A percentile compares a stretch with the other conserved stretches of the same genome.
Evolutionary conservation across 2,113 vertebrate genomes (phyloP).

Genomic region (Lipophrys pholis): DNA sequence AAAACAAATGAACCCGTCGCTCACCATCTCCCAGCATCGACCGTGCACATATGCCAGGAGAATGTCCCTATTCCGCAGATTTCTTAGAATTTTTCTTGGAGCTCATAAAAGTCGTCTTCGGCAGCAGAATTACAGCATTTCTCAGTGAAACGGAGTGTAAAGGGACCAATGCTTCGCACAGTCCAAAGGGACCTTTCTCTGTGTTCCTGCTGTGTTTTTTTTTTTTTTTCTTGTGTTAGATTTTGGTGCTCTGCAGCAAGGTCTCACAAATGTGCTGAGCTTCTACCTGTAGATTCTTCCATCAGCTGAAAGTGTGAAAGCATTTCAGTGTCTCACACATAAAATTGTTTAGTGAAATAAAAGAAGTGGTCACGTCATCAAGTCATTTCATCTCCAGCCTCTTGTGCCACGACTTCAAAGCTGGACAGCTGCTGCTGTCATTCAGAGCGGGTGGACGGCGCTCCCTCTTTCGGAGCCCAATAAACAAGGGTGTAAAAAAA

Average conservation of each 20-base stretch:
- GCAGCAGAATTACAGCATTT: constrained; percentile 34
- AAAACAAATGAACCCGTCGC: constrained; percentile 46
- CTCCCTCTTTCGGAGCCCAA: constrained; percentile 45
- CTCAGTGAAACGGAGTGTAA: constrained; percentile 35
- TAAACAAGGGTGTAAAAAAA: constrained; percentile 40
- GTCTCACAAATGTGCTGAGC: constrained; percentile 19
- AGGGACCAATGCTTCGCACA: constrained; percentile 10
- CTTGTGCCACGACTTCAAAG: constrained; percentile 28
- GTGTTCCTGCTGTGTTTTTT: constrained; percentile 32
- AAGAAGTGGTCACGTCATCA: constrained; percentile 27
- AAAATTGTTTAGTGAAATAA: constrained; percentile 19
- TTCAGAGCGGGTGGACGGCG: constrained; percentile 8
- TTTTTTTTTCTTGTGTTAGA: constrained; percentile 10
- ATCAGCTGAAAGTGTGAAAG: not conserved
- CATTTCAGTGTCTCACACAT: not conserved
- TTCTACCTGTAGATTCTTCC: constrained; percentile 14
- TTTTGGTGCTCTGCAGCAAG: constrained; percentile 35
- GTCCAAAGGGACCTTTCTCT: constrained; percentile 27
- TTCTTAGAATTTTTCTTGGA: constrained; percentile 29
- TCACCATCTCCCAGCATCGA: constrained; percentile 31
- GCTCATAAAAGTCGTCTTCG: constrained; percentile 30
- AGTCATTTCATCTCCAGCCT: constrained; percentile 28
- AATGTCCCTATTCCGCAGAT: constrained; percentile 51
- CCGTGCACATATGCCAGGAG: constrained; percentile 30
- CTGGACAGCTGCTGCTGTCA: constrained; percentile 36